Base-by-base conservation (phyloP, 2,797 vertebrate genomes). In the Poecilia velifera region DNA sequence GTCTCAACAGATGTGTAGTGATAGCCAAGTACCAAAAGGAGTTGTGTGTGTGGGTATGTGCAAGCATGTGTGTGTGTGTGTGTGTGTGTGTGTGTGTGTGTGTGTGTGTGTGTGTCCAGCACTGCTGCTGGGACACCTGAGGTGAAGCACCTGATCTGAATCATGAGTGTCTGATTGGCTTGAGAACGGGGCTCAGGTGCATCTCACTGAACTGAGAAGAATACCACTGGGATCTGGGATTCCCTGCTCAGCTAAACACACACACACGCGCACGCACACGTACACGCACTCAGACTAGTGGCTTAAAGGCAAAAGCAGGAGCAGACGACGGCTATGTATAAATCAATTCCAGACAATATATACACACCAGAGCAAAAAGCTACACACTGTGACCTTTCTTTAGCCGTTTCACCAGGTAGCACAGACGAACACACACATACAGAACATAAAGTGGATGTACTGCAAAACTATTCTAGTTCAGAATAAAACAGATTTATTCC, bases 111-210 rank as follows among this genome's bases (percentile, higher is more conserved):
- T 74, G 59, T 71, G 49, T 83, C 68, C 76, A 79, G 55, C 73
- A 84, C 51, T 53, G 62, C 76, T 28, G 84, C 82, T 74, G 83
- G 81, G 86, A 83, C 89, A 90, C 82, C 84, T 87, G 81, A 86
- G 76, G 85, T 66, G 80, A 81, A 70, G 57, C 83, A 75, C 81
- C 88, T 91, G 93, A 92, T 87, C 87, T 82, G 87, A 91, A 89
- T 92, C 84, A 75, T 75, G 85, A 91, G 80, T 55, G 49, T 68
- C 73, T 76, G 85, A 92, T 90, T 91, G 90, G 89, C 70, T 73
- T 73, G 49, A 81, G 64, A 84, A 75, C 14, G 73, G 83, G 91
- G 87, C 90, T 93, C 92, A 94, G 91, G 91, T 93, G 92, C 87
- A 85, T 91, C 84, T 64, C 34, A 82, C 41, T 83, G 84, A 92